phyloP scores from a whole-genome alignment of 2,888 invertebrate genomes.

The Papilio elwesi region DNA sequence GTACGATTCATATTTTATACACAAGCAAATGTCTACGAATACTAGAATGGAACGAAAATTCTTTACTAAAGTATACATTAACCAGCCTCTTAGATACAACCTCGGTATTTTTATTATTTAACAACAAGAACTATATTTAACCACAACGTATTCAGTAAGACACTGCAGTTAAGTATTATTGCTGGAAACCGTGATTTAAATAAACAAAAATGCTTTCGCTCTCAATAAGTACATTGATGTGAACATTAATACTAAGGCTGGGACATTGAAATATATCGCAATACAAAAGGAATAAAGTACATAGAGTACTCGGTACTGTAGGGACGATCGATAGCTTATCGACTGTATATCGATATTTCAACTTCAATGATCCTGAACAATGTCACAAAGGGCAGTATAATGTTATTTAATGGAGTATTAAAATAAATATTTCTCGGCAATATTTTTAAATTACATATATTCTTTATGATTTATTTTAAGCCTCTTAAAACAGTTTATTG shows the following conservation, averaged over 20 bases:
- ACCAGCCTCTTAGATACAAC: slow-evolving; percentile 75
- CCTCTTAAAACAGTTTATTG: too few species aligned
- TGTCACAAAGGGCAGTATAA: too few species aligned
- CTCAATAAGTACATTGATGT: slow-evolving; percentile 31
- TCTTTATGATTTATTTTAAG: neutral
- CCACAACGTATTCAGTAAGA: slow-evolving; percentile 75
- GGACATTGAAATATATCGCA: slow-evolving; percentile 1
- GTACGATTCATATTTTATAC: too few species aligned
- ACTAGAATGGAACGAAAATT: slow-evolving; percentile 54
- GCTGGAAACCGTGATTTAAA: slow-evolving; percentile 49
- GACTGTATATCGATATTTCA: neutral
- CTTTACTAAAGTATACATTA: slow-evolving; percentile 51
- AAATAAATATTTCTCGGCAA: neutral
- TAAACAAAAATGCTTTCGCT: slow-evolving; percentile 9
- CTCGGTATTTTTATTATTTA: slow-evolving; percentile 57
- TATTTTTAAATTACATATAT: neutral
- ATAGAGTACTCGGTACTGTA: neutral
- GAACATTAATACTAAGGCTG: slow-evolving; percentile 18
- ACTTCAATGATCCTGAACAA: neutral
- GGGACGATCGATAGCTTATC: neutral
- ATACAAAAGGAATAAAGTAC: slow-evolving; percentile 1
- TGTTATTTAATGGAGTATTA: neutral
- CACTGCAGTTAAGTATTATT: slow-evolving; percentile 70
- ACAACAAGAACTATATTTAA: slow-evolving; percentile 61
- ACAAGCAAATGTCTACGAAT: neutral